These are phyloP conservation scores for Lophura nycthemera DNA, from an alignment of 2,113 vertebrate species.

Conservation along the genomic window DNA sequence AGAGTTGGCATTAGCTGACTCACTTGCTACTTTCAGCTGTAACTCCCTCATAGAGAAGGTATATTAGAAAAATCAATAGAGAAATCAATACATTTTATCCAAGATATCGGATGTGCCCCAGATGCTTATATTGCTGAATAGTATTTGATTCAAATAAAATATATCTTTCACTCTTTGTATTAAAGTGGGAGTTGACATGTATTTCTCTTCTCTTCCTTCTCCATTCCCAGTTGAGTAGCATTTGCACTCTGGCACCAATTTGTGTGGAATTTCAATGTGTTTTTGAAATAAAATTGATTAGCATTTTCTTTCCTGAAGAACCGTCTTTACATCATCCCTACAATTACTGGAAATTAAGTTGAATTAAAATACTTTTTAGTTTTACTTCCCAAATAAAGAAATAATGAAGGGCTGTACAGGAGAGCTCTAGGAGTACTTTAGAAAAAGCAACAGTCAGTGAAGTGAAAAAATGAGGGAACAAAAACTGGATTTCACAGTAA, in stretches of 20 bases:
- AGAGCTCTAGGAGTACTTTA: conserved; percentile 51
- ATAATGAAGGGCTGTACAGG: conserved; percentile 38
- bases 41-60: conserved; percentile 23
- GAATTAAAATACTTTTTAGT: conserved; percentile 40
- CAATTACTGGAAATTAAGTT: conserved; percentile 36
- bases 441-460: conserved; percentile 58
- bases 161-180: conserved; percentile 47
- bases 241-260: conserved; percentile 38
- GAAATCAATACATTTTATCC: conserved; percentile 70
- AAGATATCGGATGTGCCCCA: conserved; percentile 67
- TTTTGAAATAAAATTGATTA: conserved; percentile 50
- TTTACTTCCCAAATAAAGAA: conserved; percentile 68
- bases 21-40: conserved; percentile 27
- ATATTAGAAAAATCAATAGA: conserved; percentile 71
- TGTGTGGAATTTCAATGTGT: conserved; percentile 34
- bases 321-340: neutral
- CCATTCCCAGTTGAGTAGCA: conserved; percentile 19
- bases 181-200: conserved; percentile 4
- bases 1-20: neutral
- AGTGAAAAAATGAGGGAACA: conserved; percentile 68
- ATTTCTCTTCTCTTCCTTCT: neutral
- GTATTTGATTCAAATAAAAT: conserved; percentile 66
- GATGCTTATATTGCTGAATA: conserved; percentile 69
- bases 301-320: conserved; percentile 34
- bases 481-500: conserved; percentile 65